Percentiles rank a stretch among this genome's conserved stretches.
phyloP scores from a whole-genome alignment of 2,888 invertebrate genomes.

The Neoascia interrupta region DNA sequence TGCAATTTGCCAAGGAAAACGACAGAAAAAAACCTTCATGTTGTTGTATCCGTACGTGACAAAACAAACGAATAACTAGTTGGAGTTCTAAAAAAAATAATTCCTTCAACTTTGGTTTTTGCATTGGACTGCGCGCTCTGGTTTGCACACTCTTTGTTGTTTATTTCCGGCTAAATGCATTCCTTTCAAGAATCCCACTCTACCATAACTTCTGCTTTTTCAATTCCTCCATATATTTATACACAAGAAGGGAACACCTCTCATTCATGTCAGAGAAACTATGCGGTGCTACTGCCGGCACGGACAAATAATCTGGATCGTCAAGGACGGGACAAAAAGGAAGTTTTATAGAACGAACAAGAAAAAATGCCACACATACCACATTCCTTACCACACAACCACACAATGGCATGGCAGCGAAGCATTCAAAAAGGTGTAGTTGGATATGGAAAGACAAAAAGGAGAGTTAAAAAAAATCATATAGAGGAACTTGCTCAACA shows the following conservation, averaged over 20 bases:
- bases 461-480: conserved; percentile 32
- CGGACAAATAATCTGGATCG: conserved; percentile 66
- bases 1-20: conserved; percentile 35
- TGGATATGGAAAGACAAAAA: conserved; percentile 21
- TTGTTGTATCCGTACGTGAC: conserved; percentile 30
- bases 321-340: conserved; percentile 62
- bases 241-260: conserved; percentile 1
- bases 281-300: not conserved
- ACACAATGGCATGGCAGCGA: too few relatives aligned
- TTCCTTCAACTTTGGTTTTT: not conserved
- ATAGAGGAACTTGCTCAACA: conserved; percentile 44
- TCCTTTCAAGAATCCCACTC: conserved; percentile 12
- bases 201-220: not conserved
- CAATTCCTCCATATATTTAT: conserved; percentile 8
- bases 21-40: not conserved
- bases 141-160: conserved; percentile 19
- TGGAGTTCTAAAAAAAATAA: too few relatives aligned
- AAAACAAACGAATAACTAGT: conserved; percentile 37
- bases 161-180: conserved; percentile 49
- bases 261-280: conserved; percentile 37
- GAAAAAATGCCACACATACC: not conserved
- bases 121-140: not conserved
- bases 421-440: conserved; percentile 11
- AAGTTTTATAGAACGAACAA: conserved; percentile 24
- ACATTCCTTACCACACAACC: conserved; percentile 35